phyloP scores from a whole-genome alignment of 2,888 invertebrate genomes.

The Phymatocera aterrima region DNA sequence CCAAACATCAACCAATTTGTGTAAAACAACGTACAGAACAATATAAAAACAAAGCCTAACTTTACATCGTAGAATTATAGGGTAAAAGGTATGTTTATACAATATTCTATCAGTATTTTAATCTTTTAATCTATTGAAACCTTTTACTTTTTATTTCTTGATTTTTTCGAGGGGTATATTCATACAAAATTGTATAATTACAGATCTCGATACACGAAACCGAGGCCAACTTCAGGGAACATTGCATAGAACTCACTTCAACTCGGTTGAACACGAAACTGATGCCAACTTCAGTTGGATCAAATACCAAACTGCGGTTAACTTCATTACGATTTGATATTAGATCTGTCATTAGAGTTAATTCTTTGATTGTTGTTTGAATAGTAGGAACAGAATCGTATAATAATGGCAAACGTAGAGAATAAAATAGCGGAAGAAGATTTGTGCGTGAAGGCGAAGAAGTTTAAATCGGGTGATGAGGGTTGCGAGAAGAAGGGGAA shows the following conservation, averaged over 20 bases:
- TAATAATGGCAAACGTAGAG: background rate
- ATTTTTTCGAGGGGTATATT: background rate
- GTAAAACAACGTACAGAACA: too few species aligned
- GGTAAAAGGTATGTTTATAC: too few species aligned
- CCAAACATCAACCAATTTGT: too few species aligned
- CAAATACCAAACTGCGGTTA: background rate
- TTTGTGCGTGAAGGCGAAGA: constrained; percentile 49
- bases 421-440: background rate
- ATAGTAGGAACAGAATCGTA: background rate
- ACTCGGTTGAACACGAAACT: too few species aligned
- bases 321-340: background rate
- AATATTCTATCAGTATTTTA: too few species aligned
- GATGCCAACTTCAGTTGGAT: background rate
- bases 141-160: background rate
- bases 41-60: too few species aligned
- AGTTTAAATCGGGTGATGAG: constrained; percentile 52
- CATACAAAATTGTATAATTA: background rate
- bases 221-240: background rate
- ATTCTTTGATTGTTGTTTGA: background rate
- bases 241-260: background rate
- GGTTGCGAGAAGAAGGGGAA: background rate
- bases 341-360: too few species aligned
- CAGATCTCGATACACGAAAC: background rate
- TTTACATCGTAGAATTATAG: too few species aligned
- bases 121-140: background rate